Base-by-base conservation (phyloP, 2,113 vertebrate species). In the Neodon shergylaensis region DNA sequence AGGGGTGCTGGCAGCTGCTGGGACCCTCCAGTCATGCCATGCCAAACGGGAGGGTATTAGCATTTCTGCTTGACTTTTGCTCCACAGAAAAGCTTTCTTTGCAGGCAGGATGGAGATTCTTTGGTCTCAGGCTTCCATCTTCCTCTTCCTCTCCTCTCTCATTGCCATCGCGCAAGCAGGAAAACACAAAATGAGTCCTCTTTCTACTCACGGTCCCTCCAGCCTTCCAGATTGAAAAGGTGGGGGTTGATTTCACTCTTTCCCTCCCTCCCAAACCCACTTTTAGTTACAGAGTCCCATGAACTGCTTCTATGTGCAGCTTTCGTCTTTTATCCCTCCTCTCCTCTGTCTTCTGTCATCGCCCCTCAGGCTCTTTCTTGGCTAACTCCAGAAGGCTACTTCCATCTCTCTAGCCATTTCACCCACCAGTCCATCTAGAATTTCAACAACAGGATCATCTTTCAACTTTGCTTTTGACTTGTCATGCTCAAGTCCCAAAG, bases 311-410 rank as follows among this genome's bases (percentile, higher is more conserved):
- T 93, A 58, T n/a, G 0, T n/a, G 83, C 2, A 74, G 66, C 12
- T 6, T 65, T 8, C 68, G 10, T 74, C 39, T 94, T 81, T 61
- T 28, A 63, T 21, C 58, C 36, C 22, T 21, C 19, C 44, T 42
- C 42, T 91, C 58, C 52, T 92, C 44, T 85, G 0, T n/a, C 26
- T 76, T 89, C 33, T 31, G 9, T 2, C 44, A 19, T 44, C 52
- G 77, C 96, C 54, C 19, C 85, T 78, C 83, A 77, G n/a, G 44
- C n/a, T 36, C 85, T 73, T 66, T 94, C 73, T 76, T 81, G 42
- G 74, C 52, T 63, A 47, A 58, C 19, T 90, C 79, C 3, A 22
- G 47, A 26, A 85, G 33, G 7, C 72, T 90, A 54, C 22, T 84
- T 82, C 52, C 9, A 24, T 79, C 39, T 58, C 63, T 90, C 47